A percentile compares a stretch with the other conserved stretches of the same genome.
Evolutionary conservation across 1,140 invertebrate genomes (phyloP).

Genomic region (Apis dorsata): DNA sequence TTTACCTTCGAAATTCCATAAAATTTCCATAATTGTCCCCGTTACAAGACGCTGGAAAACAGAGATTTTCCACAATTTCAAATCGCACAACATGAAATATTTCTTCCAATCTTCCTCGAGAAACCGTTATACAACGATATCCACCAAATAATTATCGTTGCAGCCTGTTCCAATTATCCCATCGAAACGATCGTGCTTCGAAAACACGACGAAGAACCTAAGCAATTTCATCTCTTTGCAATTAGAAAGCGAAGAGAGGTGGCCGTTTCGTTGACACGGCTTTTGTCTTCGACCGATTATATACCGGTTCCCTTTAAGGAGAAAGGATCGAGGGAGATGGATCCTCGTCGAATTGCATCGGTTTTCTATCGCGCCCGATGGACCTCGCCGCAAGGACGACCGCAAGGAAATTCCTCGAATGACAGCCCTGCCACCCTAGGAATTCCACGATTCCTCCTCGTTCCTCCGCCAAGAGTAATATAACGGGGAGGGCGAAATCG

Average conservation of each 20-base stretch:
- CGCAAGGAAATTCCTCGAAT: slow-evolving; percentile 55
- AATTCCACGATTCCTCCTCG: slow-evolving; percentile 22
- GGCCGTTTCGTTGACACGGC: slow-evolving; percentile 9
- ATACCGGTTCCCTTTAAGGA: background rate
- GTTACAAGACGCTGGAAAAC: no score
- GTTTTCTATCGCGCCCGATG: slow-evolving; percentile 18
- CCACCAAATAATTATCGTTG: background rate
- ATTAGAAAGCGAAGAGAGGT: background rate
- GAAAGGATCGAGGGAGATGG: background rate
- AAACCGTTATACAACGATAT: background rate
- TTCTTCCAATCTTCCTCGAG: background rate
- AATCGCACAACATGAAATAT: no score
- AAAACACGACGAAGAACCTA: background rate
- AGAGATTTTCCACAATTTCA: no score
- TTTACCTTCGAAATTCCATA: no score
- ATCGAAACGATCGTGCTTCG: background rate
- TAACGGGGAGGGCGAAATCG: slow-evolving; percentile 4
- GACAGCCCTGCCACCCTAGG: slow-evolving; percentile 12
- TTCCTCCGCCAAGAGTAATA: background rate
- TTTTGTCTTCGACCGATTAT: slow-evolving; percentile 20
- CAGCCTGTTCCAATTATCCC: no score
- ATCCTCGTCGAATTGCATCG: background rate
- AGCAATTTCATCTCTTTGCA: background rate
- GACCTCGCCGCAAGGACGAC: slow-evolving; percentile 7
- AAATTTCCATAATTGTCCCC: no score